Evolutionary conservation across 2,888 invertebrate species (phyloP).

Genomic region (Ormyrus pomaceus): DNA sequence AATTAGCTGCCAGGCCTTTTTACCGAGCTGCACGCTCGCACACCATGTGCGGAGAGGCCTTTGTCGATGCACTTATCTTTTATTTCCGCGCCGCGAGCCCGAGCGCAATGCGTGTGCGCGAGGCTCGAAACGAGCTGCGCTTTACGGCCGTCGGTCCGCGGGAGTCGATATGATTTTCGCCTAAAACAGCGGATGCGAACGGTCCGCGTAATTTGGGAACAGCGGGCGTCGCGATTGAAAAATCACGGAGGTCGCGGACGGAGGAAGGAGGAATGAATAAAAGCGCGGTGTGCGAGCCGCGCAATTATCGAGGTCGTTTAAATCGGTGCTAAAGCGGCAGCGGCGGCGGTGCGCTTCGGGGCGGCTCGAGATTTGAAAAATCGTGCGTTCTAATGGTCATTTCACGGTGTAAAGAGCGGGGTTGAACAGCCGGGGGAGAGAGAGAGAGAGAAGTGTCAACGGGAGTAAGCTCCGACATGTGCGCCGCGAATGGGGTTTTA

Average conservation of each 20-base stretch:
- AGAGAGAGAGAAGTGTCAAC: conserved; percentile 65
- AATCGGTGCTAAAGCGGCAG: conserved; percentile 20
- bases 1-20: conserved; percentile 16
- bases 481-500: conserved; percentile 64
- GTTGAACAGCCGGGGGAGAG: conserved; percentile 45
- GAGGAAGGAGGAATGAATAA: not conserved
- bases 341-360: not conserved
- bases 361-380: conserved; percentile 63
- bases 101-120: too few species aligned
- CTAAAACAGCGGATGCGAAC: too few species aligned
- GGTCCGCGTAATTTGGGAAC: too few species aligned
- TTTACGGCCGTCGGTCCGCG: too few species aligned
- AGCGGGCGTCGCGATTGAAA: too few species aligned
- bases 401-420: conserved; percentile 67
- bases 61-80: not conserved
- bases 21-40: not conserved
- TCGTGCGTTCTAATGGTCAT: conserved; percentile 68
- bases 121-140: too few species aligned
- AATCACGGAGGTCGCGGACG: not conserved
- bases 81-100: too few species aligned
- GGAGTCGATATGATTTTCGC: too few species aligned
- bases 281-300: not conserved
- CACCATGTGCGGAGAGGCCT: conserved; percentile 23
- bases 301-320: conserved; percentile 37
- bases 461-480: conserved; percentile 63